phyloP scores from a whole-genome alignment of 2,113 vertebrate genomes.

The Sterrhoptilus dennistouni region DNA sequence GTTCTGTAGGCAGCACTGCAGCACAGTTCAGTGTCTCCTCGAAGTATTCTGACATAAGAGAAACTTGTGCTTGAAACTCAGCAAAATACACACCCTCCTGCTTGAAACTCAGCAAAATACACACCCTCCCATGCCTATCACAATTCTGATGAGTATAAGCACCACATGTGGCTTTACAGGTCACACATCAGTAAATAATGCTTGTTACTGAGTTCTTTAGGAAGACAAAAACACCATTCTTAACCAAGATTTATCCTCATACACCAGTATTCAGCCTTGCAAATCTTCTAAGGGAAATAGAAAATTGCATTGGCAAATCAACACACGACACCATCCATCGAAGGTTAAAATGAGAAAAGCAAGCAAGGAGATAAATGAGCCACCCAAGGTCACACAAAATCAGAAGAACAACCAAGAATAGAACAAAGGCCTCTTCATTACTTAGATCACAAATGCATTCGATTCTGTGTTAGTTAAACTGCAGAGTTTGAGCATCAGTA shows the following conservation, averaged over 20 bases:
- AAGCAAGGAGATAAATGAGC: conserved; percentile 7
- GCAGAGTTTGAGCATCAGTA: conserved; percentile 1
- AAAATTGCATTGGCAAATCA: conserved; percentile 9
- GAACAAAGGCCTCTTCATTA: conserved; percentile 53
- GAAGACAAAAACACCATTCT: background rate
- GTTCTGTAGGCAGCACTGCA: background rate
- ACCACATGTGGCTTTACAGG: background rate
- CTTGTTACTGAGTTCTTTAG: background rate
- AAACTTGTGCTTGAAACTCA: background rate
- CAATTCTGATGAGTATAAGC: background rate
- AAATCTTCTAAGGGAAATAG: background rate
- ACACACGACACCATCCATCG: background rate
- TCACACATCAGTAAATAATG: background rate
- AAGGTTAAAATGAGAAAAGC: conserved; percentile 31
- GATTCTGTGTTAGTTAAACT: conserved; percentile 49
- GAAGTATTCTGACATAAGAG: background rate
- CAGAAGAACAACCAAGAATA: conserved; percentile 53
- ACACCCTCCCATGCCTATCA: background rate
- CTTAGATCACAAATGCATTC: conserved; percentile 41
- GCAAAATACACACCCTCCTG: background rate
- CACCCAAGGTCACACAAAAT: conserved; percentile 31
- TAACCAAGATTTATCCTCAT: background rate
- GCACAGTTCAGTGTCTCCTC: background rate
- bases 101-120: background rate
- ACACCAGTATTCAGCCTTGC: background rate